Percentiles rank a stretch among this genome's conserved stretches.
Evolutionary conservation across 2,888 invertebrate genomes (phyloP).

Genomic region (Pollenia griseotomentosa): DNA sequence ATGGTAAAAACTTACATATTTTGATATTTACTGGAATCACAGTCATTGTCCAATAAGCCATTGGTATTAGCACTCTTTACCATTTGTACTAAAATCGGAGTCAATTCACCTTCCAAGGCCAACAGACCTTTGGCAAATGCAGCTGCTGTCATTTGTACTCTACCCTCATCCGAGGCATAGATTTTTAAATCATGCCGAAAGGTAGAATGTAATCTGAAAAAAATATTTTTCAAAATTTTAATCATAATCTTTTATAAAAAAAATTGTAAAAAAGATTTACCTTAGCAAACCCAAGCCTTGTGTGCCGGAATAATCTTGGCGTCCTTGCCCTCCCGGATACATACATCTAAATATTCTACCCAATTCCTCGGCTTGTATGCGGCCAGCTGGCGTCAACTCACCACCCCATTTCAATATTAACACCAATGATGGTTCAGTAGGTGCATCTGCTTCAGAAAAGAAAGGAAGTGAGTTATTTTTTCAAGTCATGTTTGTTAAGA

Average conservation of each 20-base stretch:
- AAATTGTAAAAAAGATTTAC: conserved; percentile 66
- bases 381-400: conserved; percentile 98
- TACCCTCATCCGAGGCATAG: conserved; percentile 99
- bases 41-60: conserved; percentile 98
- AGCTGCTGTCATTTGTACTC: conserved; percentile 99
- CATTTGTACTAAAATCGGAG: conserved; percentile 99
- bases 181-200: conserved; percentile 99
- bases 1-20: conserved; percentile 89
- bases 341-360: conserved; percentile 99
- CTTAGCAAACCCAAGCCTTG: conserved; percentile 97
- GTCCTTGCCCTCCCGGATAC: conserved; percentile 99
- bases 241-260: not conserved
- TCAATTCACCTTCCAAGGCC: conserved; percentile 98
- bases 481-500: not conserved
- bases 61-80: conserved; percentile 99
- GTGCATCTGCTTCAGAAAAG: conserved; percentile 87
- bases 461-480: not conserved
- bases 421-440: conserved; percentile 96
- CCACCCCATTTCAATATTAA: conserved; percentile 99
- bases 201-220: conserved; percentile 93
- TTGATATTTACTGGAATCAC: conserved; percentile 97
- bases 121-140: conserved; percentile 99
- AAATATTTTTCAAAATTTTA: not conserved
- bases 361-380: conserved; percentile 98
- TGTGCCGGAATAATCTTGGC: conserved; percentile 95